Evolutionary conservation across 2,797 vertebrate species (phyloP).

Genomic region (Acrocephalus scirpaceus): DNA sequence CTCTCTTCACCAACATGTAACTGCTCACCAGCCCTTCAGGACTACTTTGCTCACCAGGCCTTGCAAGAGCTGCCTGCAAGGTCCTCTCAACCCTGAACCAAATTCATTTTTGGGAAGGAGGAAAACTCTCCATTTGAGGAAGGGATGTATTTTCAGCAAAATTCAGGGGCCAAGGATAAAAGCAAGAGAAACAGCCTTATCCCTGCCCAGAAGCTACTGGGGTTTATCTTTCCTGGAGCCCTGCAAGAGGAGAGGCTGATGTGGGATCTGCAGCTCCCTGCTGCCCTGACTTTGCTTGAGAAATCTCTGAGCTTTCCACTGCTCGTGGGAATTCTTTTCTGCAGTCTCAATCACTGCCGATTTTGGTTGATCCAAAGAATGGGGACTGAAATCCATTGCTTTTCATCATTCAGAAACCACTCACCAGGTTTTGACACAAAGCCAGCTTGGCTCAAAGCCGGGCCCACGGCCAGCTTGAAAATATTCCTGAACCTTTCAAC

Average conservation of each 20-base stretch:
- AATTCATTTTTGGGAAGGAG: background rate
- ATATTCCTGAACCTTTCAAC: constrained; percentile 58
- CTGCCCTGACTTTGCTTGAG: background rate
- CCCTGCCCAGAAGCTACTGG: background rate
- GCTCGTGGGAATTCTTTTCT: background rate
- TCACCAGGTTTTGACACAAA: constrained; percentile 51
- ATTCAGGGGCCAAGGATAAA: background rate
- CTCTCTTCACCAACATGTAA: constrained; percentile 41
- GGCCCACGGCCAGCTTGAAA: constrained; percentile 25
- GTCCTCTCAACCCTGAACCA: background rate
- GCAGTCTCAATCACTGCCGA: background rate
- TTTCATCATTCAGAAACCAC: constrained; percentile 60
- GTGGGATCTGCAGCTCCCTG: background rate
- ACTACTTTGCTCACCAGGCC: background rate
- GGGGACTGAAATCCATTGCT: constrained; percentile 11
- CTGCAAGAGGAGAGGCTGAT: background rate
- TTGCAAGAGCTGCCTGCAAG: background rate
- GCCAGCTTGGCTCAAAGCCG: constrained; percentile 35
- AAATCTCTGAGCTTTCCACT: background rate
- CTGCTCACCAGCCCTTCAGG: constrained; percentile 18
- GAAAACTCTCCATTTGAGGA: background rate
- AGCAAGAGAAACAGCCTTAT: background rate
- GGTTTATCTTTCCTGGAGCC: background rate
- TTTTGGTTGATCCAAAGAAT: constrained; percentile 19
- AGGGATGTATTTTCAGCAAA: background rate